Conservation (phyloP, 2,888 invertebrate genomes). For the Torymus texanus region DNA sequence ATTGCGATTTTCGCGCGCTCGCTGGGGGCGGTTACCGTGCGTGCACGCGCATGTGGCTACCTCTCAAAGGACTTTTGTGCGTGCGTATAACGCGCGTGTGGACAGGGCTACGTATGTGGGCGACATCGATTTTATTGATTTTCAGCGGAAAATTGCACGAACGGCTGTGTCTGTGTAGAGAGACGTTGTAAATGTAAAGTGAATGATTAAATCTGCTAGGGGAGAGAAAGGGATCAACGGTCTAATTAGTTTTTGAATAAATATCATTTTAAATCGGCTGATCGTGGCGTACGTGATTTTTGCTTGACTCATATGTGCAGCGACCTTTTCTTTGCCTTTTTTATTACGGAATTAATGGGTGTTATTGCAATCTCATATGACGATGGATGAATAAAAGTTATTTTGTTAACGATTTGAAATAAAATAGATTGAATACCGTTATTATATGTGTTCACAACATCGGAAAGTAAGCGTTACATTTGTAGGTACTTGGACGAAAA, state of each 20-base stretch:
- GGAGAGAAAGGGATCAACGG: background rate
- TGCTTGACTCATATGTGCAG: background rate
- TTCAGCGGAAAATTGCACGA: constrained; percentile 27
- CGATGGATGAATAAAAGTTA: too few species aligned
- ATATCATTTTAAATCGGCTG: constrained; percentile 37
- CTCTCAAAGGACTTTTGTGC: constrained; percentile 31
- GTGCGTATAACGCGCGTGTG: background rate
- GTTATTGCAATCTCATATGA: too few species aligned
- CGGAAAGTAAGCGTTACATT: too few species aligned
- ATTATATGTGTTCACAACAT: too few species aligned
- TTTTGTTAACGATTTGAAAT: too few species aligned
- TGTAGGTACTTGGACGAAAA: too few species aligned
- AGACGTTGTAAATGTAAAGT: constrained; percentile 24
- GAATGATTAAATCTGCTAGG: constrained; percentile 44
- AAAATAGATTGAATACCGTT: too few species aligned
- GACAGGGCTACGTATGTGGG: background rate
- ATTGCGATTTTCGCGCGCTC: constrained; percentile 66
- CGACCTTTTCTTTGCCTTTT: too few species aligned
- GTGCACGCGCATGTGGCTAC: background rate
- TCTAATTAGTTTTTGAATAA: constrained; percentile 49
- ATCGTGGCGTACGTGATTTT: background rate
- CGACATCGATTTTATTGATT: constrained; percentile 45
- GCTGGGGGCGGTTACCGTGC: background rate
- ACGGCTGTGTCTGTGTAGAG: background rate
- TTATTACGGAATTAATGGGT: too few species aligned